Conservation (phyloP, 2,888 invertebrate species). For the Kuschelorhynchus macadamiae region DNA sequence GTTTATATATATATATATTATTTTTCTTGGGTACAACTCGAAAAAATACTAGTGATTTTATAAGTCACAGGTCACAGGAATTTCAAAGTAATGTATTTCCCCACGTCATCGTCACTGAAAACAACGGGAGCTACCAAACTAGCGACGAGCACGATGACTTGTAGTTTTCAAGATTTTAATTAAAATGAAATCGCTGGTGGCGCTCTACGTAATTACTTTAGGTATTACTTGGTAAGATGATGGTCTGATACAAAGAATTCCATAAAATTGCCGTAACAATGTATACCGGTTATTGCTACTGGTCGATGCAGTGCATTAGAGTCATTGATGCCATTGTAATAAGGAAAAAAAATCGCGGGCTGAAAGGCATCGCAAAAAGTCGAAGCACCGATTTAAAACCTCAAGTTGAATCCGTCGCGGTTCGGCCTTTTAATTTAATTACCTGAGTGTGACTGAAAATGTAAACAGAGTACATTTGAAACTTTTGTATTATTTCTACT, state of each 20-base stretch:
- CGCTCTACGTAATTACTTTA: constrained; percentile 43
- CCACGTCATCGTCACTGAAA: constrained; percentile 32
- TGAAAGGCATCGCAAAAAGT: constrained; percentile 33
- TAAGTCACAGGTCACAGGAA: no score
- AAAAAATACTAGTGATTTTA: no score
- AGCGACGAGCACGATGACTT: constrained; percentile 44
- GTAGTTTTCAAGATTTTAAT: constrained; percentile 49
- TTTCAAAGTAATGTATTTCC: no score
- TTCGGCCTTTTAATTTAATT: constrained; percentile 9
- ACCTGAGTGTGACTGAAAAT: constrained; percentile 3
- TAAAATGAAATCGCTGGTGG: constrained; percentile 45
- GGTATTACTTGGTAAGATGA: constrained; percentile 45
- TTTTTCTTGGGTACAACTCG: no score
- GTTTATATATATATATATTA: no score
- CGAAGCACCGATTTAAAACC: constrained; percentile 29
- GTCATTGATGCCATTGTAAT: constrained; percentile 14
- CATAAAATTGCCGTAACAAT: constrained; percentile 47
- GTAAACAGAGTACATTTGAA: constrained; percentile 19
- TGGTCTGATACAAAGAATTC: constrained; percentile 47
- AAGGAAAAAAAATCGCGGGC: constrained; percentile 15
- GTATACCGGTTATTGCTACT: constrained; percentile 44
- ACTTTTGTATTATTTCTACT: no score
- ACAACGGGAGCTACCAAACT: constrained; percentile 26
- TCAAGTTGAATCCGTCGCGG: constrained; percentile 25
- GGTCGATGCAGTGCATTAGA: constrained; percentile 30